Conservation (phyloP, 2,797 vertebrate genomes). For the Hemibagrus guttatus region DNA sequence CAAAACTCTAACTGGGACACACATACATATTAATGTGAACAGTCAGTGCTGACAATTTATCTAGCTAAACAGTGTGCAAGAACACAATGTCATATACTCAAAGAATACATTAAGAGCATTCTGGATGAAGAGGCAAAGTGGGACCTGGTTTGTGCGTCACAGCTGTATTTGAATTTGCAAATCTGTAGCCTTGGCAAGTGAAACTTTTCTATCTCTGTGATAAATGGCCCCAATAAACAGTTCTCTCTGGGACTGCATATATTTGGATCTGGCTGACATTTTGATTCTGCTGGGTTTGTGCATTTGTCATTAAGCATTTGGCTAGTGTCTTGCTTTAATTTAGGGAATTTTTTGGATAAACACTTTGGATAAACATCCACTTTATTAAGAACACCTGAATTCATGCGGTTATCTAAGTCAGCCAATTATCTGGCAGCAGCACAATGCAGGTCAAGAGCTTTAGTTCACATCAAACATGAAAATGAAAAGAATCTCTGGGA, state of each 20-base stretch:
- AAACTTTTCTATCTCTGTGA: not conserved
- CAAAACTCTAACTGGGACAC: not conserved
- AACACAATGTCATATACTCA: not conserved
- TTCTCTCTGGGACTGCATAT: not conserved
- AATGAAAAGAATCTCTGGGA: no score
- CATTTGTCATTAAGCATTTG: slow-evolving; percentile 7
- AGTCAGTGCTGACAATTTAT: not conserved
- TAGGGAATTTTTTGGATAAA: not conserved
- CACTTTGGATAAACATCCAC: no score
- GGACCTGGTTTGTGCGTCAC: not conserved
- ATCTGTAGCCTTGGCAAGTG: not conserved
- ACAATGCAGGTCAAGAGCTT: no score
- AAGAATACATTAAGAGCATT: not conserved
- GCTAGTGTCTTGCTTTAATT: not conserved
- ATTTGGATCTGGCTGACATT: slow-evolving; percentile 15
- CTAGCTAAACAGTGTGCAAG: not conserved
- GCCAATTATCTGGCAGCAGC: no score
- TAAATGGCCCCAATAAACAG: not conserved
- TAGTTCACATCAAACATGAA: no score
- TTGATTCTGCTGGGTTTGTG: not conserved
- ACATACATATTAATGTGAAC: not conserved
- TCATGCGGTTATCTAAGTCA: no score
- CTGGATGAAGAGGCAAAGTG: not conserved
- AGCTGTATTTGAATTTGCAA: slow-evolving; percentile 4
- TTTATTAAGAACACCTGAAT: no score